These are phyloP conservation scores for Elysia chlorotica DNA, from an alignment of 1,140 invertebrate genomes.

Conservation along the genomic window DNA sequence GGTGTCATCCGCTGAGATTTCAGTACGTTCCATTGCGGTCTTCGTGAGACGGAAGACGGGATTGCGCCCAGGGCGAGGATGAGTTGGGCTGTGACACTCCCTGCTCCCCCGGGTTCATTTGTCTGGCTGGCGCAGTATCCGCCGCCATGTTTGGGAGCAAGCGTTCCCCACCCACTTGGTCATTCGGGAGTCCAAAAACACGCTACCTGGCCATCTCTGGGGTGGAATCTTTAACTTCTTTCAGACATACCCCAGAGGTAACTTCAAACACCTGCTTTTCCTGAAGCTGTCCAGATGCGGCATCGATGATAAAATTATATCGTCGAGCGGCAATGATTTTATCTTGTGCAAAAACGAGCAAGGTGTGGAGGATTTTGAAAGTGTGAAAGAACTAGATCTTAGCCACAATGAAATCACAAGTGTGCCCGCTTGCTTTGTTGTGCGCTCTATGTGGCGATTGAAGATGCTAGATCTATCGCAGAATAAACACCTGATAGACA, in stretches of 20 bases:
- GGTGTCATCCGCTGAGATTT: neutral
- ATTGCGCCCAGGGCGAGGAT: slow-evolving; percentile 9
- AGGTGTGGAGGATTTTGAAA: neutral
- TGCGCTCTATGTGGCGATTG: neutral
- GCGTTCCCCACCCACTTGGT: neutral
- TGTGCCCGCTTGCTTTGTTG: neutral
- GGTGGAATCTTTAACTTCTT: neutral
- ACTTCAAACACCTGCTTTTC: neutral
- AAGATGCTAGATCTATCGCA: slow-evolving; percentile 3
- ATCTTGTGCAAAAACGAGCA: no score
- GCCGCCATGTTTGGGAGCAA: neutral
- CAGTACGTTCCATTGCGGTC: neutral
- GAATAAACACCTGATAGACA: no score
- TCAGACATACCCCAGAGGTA: neutral
- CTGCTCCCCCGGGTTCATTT: neutral
- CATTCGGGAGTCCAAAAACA: neutral
- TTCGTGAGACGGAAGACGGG: neutral
- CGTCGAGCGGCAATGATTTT: no score
- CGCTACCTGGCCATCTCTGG: slow-evolving; percentile 3
- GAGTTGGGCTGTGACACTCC: neutral
- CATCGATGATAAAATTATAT: no score
- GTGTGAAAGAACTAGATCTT: neutral
- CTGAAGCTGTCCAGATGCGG: no score
- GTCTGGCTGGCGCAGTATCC: slow-evolving; percentile 4
- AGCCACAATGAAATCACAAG: neutral